Conservation (phyloP, 64 coral and sea anemone genomes). For the Stichodactyla helianthus region DNA sequence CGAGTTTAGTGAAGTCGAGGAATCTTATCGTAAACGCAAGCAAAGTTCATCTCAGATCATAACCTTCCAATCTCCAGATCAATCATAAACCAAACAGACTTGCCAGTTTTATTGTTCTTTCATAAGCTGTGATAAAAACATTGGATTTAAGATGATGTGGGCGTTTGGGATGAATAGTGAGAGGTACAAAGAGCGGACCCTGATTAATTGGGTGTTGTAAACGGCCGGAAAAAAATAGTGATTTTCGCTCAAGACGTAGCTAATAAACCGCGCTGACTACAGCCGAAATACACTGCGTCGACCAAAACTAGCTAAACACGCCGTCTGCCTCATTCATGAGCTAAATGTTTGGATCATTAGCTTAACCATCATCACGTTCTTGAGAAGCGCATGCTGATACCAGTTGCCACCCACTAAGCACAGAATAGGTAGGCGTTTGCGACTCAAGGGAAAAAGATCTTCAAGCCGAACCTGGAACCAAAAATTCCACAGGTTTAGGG, state of each 20-base stretch:
- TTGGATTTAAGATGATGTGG: not conserved
- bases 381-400: not conserved
- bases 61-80: not conserved
- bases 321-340: too few relatives aligned
- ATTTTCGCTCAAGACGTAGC: not conserved
- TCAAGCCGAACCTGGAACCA: not conserved
- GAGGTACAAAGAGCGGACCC: not conserved
- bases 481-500: not conserved
- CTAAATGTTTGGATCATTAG: not conserved
- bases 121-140: slow-evolving; percentile 6
- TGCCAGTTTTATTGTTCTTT: not conserved
- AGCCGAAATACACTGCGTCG: too few relatives aligned
- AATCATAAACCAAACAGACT: not conserved
- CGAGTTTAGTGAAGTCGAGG: too few relatives aligned
- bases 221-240: not conserved
- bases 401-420: not conserved
- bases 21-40: not conserved
- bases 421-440: not conserved
- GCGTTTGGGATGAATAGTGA: not conserved
- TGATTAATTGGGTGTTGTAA: too few relatives aligned
- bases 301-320: too few relatives aligned
- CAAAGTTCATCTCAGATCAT: not conserved
- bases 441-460: not conserved
- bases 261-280: too few relatives aligned
- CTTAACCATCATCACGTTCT: not conserved